A percentile compares a stretch with the other conserved stretches of the same genome.
Conservation (phyloP, 1,140 invertebrate genomes). For the Drosophila suzukii region DNA sequence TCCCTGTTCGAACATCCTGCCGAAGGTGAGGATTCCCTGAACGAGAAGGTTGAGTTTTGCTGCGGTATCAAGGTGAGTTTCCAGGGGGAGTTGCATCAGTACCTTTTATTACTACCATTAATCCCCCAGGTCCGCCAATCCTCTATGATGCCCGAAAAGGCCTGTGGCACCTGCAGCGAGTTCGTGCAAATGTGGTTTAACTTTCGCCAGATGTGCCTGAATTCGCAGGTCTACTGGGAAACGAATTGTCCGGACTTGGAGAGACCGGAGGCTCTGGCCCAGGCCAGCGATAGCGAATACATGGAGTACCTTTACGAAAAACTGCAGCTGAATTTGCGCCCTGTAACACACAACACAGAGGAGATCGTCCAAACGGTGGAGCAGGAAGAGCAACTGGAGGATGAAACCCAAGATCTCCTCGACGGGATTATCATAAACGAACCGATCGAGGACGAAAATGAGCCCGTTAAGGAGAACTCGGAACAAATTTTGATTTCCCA, state of each 20-base stretch:
- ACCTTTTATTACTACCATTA: background rate
- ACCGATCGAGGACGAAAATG: background rate
- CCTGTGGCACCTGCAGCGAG: conserved; percentile 59
- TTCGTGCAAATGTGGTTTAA: conserved; percentile 67
- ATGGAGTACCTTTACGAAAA: conserved; percentile 53
- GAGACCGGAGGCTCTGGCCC: conserved; percentile 17
- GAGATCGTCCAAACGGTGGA: background rate
- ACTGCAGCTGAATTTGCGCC: conserved; percentile 6
- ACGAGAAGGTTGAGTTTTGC: conserved; percentile 58
- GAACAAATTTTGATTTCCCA: background rate
- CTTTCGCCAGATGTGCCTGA: conserved; percentile 73
- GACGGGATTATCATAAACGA: conserved; percentile 9
- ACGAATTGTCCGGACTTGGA: conserved; percentile 11
- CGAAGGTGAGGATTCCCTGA: conserved; percentile 11
- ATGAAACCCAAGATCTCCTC: background rate
- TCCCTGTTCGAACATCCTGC: conserved; percentile 41
- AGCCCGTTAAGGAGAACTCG: background rate
- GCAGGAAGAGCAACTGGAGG: conserved; percentile 1
- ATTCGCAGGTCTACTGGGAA: conserved; percentile 68
- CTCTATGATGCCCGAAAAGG: conserved; percentile 42
- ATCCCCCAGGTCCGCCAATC: conserved; percentile 44
- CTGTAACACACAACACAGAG: background rate
- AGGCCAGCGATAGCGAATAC: conserved; percentile 44
- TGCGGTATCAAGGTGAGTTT: conserved; percentile 59
- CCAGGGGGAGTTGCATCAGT: background rate